These are phyloP conservation scores for Exaiptasia diaphana DNA, from an alignment of 64 coral and sea anemone genomes.

Conservation along the genomic window DNA sequence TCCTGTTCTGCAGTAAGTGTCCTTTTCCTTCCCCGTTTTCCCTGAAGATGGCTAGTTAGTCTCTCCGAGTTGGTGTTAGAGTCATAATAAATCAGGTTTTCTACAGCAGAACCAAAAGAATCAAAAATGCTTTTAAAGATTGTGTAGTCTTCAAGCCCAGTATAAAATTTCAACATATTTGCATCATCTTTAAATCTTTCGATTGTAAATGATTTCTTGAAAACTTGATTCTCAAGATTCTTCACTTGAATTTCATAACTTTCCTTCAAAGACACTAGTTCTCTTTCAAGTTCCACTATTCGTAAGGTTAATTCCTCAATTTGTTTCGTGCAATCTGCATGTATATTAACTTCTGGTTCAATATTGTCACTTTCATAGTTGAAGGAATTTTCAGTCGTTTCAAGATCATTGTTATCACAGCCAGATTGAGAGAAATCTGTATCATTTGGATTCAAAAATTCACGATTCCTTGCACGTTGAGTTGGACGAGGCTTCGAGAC, in stretches of 20 bases:
- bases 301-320: neutral
- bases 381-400: neutral
- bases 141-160: constrained; percentile 32
- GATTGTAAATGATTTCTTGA: constrained; percentile 36
- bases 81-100: constrained; percentile 47
- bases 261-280: neutral
- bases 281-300: neutral
- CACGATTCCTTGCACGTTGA: neutral
- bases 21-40: too few species aligned
- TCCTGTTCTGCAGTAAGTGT: too few species aligned
- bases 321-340: neutral
- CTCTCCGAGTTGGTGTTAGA: constrained; percentile 21
- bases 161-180: constrained; percentile 49
- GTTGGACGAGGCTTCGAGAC: constrained; percentile 20
- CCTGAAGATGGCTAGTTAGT: neutral
- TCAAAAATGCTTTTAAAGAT: constrained; percentile 44
- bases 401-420: too few species aligned
- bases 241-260: neutral
- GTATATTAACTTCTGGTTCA: neutral
- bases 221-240: neutral
- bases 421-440: neutral
- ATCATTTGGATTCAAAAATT: neutral
- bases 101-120: constrained; percentile 29
- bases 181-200: constrained; percentile 53
- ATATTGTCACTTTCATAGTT: neutral